Percentiles rank a stretch among this genome's conserved stretches.
Evolutionary conservation across 2,888 invertebrate species (phyloP).

Genomic region (Ormyrus rosae): DNA sequence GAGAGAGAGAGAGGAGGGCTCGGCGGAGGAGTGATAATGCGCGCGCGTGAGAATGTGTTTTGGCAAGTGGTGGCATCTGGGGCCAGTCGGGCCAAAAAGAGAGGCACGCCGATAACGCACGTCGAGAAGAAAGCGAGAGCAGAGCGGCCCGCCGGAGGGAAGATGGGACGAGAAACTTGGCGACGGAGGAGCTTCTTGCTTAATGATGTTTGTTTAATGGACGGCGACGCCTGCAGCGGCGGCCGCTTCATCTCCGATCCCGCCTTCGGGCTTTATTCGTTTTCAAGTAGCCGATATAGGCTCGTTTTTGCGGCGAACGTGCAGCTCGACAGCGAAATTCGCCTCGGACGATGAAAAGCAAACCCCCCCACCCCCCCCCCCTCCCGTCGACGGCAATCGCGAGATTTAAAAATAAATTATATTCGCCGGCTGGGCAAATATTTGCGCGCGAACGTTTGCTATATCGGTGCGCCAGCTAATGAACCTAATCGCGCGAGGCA

Average conservation of each 20-base stretch:
- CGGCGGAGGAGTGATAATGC: slow-evolving; percentile 61
- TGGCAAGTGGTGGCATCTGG: slow-evolving; percentile 69
- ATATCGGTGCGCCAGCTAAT: no score
- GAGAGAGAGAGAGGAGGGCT: slow-evolving; percentile 48
- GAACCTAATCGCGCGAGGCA: no score
- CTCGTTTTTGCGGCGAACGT: no score
- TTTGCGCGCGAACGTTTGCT: no score
- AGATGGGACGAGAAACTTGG: slow-evolving; percentile 56
- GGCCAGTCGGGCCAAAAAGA: slow-evolving; percentile 47
- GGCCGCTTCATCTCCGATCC: not conserved
- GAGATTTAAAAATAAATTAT: no score
- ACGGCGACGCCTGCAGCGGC: slow-evolving; percentile 19
- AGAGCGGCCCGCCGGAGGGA: slow-evolving; percentile 37
- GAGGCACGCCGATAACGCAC: slow-evolving; percentile 17
- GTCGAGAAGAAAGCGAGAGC: slow-evolving; percentile 13
- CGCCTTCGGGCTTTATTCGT: not conserved
- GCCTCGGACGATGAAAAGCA: no score
- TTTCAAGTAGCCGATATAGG: no score
- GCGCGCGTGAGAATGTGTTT: slow-evolving; percentile 61
- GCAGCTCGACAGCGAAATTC: no score
- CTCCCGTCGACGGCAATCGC: no score
- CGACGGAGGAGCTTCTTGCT: slow-evolving; percentile 58
- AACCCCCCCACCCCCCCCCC: no score
- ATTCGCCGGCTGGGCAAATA: no score
- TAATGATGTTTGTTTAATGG: slow-evolving; percentile 65